phyloP scores from a whole-genome alignment of 2,113 vertebrate genomes.

The Verasper variegatus region DNA sequence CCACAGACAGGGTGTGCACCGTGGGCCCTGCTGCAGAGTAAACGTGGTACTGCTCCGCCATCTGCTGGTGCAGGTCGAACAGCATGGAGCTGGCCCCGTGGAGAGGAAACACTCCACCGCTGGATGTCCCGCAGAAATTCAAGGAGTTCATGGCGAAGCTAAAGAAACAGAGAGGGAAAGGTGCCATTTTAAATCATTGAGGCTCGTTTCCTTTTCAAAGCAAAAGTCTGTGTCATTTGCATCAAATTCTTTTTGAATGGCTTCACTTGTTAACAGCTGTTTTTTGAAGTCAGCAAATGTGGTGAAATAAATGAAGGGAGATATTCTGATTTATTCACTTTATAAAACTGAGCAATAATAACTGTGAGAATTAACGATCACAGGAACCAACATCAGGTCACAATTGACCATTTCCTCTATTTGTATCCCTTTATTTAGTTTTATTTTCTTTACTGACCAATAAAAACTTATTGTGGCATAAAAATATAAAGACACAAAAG shows the following conservation, averaged over 20 bases:
- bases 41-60: constrained; percentile 76
- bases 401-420: neutral
- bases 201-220: too few relatives aligned
- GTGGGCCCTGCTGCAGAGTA: constrained; percentile 57
- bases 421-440: neutral
- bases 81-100: constrained; percentile 70
- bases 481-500: too few relatives aligned
- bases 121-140: constrained; percentile 72
- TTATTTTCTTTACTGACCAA: too few relatives aligned
- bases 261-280: too few relatives aligned
- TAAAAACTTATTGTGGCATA: too few relatives aligned
- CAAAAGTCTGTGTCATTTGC: too few relatives aligned
- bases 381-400: neutral
- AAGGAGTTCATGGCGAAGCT: constrained; percentile 73
- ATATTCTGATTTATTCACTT: too few relatives aligned
- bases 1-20: constrained; percentile 76
- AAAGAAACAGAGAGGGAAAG: neutral
- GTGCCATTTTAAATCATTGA: neutral
- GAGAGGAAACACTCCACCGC: constrained; percentile 41
- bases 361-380: neutral
- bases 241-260: too few relatives aligned
- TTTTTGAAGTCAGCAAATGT: too few relatives aligned
- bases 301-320: too few relatives aligned
- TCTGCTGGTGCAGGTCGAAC: constrained; percentile 80
- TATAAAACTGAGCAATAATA: neutral